phyloP scores from a whole-genome alignment of 1,140 invertebrate species.

The Drosophila nikananu region DNA sequence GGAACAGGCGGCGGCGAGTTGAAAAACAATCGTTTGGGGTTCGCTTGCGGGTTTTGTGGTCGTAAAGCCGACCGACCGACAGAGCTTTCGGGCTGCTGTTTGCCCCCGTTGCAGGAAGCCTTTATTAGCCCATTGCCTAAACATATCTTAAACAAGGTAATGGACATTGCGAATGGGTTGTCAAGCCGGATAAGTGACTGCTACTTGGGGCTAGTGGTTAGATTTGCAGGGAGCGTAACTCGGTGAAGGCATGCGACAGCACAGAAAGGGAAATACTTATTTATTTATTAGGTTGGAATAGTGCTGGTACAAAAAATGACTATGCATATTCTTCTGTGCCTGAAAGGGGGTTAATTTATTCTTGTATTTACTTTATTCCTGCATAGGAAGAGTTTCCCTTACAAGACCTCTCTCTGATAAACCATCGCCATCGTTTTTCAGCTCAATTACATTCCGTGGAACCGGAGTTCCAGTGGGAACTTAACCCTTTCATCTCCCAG shows the following conservation, averaged over 20 bases:
- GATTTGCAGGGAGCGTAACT: not conserved
- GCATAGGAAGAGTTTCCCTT: not conserved
- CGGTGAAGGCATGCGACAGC: not conserved
- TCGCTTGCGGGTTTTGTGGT: conserved; percentile 68
- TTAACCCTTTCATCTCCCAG: conserved; percentile 47
- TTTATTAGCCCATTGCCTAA: conserved; percentile 56
- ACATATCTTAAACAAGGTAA: conserved; percentile 51
- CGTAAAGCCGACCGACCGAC: conserved; percentile 64
- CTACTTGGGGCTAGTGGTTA: conserved; percentile 7
- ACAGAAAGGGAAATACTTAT: not conserved
- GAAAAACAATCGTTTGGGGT: conserved; percentile 42
- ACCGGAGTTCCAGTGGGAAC: conserved; percentile 3
- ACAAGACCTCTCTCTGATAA: not conserved
- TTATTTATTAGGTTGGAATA: not conserved
- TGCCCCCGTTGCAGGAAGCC: conserved; percentile 54
- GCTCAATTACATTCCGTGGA: conserved; percentile 12
- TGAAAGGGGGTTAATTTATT: not conserved
- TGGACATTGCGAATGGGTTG: conserved; percentile 58
- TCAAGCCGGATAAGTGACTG: conserved; percentile 13
- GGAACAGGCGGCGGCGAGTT: conserved; percentile 65
- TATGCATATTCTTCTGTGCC: not conserved
- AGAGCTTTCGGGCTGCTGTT: conserved; percentile 54
- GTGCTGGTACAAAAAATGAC: not conserved
- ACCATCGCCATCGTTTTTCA: conserved; percentile 11
- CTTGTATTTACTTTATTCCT: not conserved